A percentile compares a stretch with the other conserved stretches of the same genome.
Conservation (phyloP, 1,140 invertebrate species). For the Pentalonia nigronervosa region DNA sequence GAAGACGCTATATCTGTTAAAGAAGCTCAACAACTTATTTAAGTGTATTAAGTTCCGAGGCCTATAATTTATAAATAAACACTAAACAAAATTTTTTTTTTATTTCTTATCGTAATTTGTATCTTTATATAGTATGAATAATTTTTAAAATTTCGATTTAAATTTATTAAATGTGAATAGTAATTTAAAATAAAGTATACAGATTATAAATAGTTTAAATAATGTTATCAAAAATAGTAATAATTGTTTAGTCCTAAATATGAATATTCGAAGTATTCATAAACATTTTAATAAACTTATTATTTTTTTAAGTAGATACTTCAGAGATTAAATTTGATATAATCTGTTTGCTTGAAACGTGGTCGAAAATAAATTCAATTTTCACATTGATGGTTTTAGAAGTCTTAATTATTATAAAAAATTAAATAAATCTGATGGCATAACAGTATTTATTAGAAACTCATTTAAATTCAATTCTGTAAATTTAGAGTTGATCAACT, state of each 20-base stretch:
- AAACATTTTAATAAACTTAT: conserved; percentile 20
- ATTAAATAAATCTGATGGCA: not conserved
- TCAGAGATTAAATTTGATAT: not conserved
- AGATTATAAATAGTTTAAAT: conserved; percentile 13
- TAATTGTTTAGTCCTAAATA: not conserved
- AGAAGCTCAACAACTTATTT: too few relatives aligned
- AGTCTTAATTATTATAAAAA: not conserved
- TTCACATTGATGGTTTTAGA: not conserved
- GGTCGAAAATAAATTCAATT: not conserved
- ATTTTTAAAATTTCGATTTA: not conserved
- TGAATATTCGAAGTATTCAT: conserved; percentile 4
- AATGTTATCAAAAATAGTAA: not conserved
- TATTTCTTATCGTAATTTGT: not conserved
- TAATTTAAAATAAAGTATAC: not conserved
- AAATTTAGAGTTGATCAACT: not conserved
- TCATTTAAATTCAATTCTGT: not conserved
- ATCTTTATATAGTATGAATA: not conserved
- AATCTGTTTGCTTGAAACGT: not conserved
- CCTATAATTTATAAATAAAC: too few relatives aligned
- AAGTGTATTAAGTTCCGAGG: too few relatives aligned
- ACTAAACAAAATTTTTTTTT: too few relatives aligned
- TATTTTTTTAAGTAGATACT: not conserved
- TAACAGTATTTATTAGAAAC: not conserved
- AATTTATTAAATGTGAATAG: not conserved
- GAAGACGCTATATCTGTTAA: too few relatives aligned